Conservation (phyloP, 1,140 invertebrate species). For the Oryctes rhinoceros region DNA sequence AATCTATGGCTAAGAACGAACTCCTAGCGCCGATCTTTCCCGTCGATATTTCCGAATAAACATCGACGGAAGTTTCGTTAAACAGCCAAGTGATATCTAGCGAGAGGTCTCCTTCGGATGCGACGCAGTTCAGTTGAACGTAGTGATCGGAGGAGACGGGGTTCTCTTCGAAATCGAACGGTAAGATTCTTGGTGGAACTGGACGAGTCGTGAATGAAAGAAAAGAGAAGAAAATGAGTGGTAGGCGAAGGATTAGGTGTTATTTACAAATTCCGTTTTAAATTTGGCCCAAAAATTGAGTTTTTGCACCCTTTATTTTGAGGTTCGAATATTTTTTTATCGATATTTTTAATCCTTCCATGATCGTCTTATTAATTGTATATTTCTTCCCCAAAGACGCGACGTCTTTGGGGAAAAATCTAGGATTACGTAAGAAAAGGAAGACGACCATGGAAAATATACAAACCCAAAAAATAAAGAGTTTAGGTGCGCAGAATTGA, state of each 20-base stretch:
- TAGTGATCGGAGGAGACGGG: slow-evolving; percentile 61
- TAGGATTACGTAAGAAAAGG: too few species aligned
- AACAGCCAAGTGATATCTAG: slow-evolving; percentile 71
- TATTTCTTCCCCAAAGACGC: too few species aligned
- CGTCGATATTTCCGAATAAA: slow-evolving; percentile 49
- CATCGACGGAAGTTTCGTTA: slow-evolving; percentile 64
- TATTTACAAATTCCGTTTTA: background rate
- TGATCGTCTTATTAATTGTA: too few species aligned
- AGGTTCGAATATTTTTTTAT: too few species aligned
- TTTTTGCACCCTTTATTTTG: too few species aligned
- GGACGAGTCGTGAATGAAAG: slow-evolving; percentile 17
- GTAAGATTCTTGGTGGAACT: slow-evolving; percentile 69
- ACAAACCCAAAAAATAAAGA: too few species aligned
- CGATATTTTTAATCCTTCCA: too few species aligned
- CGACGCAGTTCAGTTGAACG: slow-evolving; percentile 54
- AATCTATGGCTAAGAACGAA: slow-evolving; percentile 78
- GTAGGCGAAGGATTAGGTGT: too few species aligned
- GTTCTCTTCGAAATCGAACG: slow-evolving; percentile 72
- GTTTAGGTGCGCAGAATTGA: too few species aligned
- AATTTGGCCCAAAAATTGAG: background rate
- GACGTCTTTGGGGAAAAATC: too few species aligned
- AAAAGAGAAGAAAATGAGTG: background rate
- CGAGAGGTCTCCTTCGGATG: slow-evolving; percentile 55
- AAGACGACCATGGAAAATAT: too few species aligned
- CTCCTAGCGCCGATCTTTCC: slow-evolving; percentile 73